Evolutionary conservation across 2,797 vertebrate genomes (phyloP).

Genomic region (Enteromius viviparus): DNA sequence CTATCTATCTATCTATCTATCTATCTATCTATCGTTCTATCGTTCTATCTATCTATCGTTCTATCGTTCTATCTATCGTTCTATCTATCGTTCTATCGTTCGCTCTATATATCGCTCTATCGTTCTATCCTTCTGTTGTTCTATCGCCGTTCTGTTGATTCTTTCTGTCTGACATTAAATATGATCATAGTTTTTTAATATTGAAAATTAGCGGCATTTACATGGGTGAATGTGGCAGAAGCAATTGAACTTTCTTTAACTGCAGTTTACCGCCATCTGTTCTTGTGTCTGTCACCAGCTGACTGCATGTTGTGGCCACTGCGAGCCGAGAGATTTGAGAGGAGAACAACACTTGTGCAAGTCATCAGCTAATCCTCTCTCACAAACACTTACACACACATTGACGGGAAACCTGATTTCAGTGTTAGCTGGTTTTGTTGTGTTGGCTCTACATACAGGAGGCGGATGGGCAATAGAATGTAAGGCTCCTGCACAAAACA

Average conservation of each 20-base stretch:
- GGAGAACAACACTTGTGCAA: constrained; percentile 79
- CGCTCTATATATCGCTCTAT: too few species aligned
- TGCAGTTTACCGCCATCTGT: constrained; percentile 88
- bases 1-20: not conserved
- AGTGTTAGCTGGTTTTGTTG: constrained; percentile 88
- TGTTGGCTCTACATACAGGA: constrained; percentile 17
- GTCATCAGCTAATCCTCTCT: constrained; percentile 80
- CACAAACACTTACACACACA: constrained; percentile 6
- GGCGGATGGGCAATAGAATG: not conserved
- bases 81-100: too few species aligned
- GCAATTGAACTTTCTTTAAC: constrained; percentile 55
- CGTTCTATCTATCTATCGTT: not conserved
- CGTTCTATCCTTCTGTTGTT: too few species aligned
- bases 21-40: not conserved
- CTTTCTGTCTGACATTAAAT: not conserved
- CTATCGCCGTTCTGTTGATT: too few species aligned
- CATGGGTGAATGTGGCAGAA: not conserved
- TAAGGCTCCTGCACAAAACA: constrained; percentile 1
- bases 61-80: not conserved
- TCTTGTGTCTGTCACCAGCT: constrained; percentile 74
- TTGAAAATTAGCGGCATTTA: not conserved
- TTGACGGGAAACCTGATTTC: constrained; percentile 76
- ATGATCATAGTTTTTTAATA: constrained; percentile 6
- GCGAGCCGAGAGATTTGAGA: constrained; percentile 78
- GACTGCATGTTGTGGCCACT: constrained; percentile 72